Percentiles rank a stretch among this genome's conserved stretches.
Evolutionary conservation across 2,797 vertebrate species (phyloP).

Genomic region (Novumbra hubbsi): DNA sequence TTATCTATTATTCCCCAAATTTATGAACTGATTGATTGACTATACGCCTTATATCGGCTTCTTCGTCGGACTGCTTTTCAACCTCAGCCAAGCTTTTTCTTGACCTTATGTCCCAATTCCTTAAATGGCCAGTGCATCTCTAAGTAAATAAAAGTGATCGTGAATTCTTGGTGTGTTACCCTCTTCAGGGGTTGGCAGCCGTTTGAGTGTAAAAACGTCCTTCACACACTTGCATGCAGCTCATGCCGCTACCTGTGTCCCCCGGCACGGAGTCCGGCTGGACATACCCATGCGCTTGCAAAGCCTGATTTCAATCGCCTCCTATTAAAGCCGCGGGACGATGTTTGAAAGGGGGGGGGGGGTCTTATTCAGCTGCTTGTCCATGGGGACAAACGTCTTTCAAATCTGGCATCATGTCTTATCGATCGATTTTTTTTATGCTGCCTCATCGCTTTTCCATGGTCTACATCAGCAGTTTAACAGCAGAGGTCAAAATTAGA

Average conservation of each 20-base stretch:
- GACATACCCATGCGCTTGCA: background rate
- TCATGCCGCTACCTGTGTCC: background rate
- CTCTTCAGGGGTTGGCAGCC: conserved; percentile 41
- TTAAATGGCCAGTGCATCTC: background rate
- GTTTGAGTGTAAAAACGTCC: background rate
- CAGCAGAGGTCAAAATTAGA: too few relatives aligned
- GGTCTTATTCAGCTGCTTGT: too few relatives aligned
- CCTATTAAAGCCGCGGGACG: background rate
- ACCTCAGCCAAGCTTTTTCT: background rate
- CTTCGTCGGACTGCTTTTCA: background rate
- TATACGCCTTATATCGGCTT: background rate
- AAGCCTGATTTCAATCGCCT: background rate
- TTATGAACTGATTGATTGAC: background rate
- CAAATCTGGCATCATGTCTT: background rate
- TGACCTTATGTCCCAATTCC: background rate
- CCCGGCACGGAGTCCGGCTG: background rate
- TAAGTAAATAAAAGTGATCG: conserved; percentile 37
- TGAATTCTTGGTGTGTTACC: conserved; percentile 39
- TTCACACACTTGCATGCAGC: background rate
- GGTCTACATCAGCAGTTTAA: too few relatives aligned
- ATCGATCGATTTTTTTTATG: background rate
- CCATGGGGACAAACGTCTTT: background rate
- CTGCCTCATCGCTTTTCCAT: background rate
- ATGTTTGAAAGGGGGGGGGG: background rate
- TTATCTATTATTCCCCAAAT: conserved; percentile 5